Evolutionary conservation across 2,888 invertebrate species (phyloP), one percentile per base, ranked within the genome.

Genomic region (Cephus pulcher): DNA sequence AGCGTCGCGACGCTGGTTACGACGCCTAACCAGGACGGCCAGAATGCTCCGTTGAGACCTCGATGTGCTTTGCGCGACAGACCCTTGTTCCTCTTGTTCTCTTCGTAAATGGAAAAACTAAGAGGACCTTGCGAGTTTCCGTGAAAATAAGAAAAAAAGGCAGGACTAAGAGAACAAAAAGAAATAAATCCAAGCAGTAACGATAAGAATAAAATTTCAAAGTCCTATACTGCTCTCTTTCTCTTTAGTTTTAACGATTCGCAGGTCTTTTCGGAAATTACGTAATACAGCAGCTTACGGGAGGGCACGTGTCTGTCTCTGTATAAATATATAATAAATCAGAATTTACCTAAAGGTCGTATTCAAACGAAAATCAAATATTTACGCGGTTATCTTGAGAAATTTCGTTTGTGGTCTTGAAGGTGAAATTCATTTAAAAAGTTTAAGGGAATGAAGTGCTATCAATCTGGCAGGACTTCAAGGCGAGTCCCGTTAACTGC

Each of bases 71-170:
- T 23, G 9, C 23, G 56, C 56, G 56, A 56, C 56, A 56, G 23
- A 56, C 56, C 23, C 23, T 56, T 23, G 56, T 56, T 56, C 23
- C 23, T 56, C 56, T 56, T 71, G 71, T 34, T 71, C 32, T 79
- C 74, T 82, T 79, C 79, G 80, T 82, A 81, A 84, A 83, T 85
- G 82, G 78, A 80, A 85, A 84, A 84, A 80, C 82, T 80, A 85
- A 81, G 83, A 80, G 80, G 81, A 82, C 82, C 80, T 82, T 79
- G 78, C 83, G 82, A 86, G 85, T 86, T 85, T 84, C 23, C 56
- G 23, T 56, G 23, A 56, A 23, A 23, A 9, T 56, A 56, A 35
- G 12, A 35, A 23, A 56, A 56, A 56, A 56, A 23, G 71, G 11
- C 23, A 34, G 71, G 4, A 3, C 12, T 3, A 32, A 32, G 9